Conservation (phyloP, 2,797 vertebrate species). For the Paedocypris micromegethes region DNA sequence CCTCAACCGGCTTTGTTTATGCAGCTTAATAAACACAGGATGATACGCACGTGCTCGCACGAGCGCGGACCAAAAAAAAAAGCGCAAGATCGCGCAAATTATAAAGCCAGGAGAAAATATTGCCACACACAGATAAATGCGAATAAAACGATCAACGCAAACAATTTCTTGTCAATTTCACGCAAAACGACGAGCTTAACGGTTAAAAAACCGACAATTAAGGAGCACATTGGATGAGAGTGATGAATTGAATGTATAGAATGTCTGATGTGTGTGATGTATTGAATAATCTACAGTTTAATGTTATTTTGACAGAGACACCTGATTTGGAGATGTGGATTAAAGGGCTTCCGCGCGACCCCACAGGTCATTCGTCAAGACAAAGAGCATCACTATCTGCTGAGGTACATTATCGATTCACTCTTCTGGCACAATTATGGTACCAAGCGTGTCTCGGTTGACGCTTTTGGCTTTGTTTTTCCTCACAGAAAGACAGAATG, state of each 20-base stretch:
- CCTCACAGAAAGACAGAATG: too few species aligned
- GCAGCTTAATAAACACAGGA: neutral
- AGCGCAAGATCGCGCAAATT: neutral
- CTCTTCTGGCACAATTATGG: neutral
- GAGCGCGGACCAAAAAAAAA: neutral
- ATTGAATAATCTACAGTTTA: too few species aligned
- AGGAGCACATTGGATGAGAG: too few species aligned
- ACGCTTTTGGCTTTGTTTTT: too few species aligned
- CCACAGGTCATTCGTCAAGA: slow-evolving; percentile 22
- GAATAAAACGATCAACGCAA: too few species aligned
- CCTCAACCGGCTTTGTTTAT: slow-evolving; percentile 22
- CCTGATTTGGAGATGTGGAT: neutral
- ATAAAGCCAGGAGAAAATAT: neutral
- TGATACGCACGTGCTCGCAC: slow-evolving; percentile 26
- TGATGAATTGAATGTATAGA: too few species aligned
- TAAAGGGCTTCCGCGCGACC: neutral
- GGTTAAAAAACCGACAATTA: too few species aligned
- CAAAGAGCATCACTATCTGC: slow-evolving; percentile 42
- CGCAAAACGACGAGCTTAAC: neutral
- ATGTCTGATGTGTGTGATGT: too few species aligned
- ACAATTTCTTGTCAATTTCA: too few species aligned
- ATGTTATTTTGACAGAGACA: slow-evolving; percentile 2
- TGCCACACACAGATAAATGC: neutral
- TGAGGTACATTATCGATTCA: neutral
- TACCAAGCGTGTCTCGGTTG: too few species aligned